Evolutionary conservation across 2,113 vertebrate species (phyloP).

Genomic region (Vireo altiloquus): DNA sequence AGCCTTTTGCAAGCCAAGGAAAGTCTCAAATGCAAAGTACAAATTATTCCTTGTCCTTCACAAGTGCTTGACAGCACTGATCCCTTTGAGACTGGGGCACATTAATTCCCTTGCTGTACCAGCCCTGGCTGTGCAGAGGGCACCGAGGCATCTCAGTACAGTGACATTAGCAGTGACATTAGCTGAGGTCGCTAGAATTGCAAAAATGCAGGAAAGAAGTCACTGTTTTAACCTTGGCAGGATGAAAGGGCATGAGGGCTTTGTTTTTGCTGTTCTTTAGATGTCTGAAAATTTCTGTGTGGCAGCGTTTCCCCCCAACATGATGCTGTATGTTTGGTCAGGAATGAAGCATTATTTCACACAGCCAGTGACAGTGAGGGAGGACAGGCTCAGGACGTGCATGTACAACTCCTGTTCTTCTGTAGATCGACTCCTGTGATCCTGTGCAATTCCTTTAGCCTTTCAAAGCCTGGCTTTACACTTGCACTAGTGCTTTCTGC

Average conservation of each 20-base stretch:
- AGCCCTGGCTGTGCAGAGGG: not conserved
- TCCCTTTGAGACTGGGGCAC: not conserved
- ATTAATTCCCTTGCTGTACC: not conserved
- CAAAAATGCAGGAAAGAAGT: not conserved
- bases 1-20: not conserved
- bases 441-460: not conserved
- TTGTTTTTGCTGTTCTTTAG: not conserved
- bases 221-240: not conserved
- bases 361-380: not conserved
- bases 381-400: not conserved
- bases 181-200: not conserved
- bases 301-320: not conserved
- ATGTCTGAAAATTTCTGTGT: not conserved
- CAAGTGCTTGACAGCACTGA: not conserved
- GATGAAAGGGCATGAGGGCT: not conserved
- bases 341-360: not conserved
- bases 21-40: not conserved
- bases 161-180: not conserved
- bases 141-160: not conserved
- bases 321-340: not conserved
- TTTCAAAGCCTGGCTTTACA: not conserved
- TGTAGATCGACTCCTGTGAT: not conserved
- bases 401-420: not conserved
- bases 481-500: not conserved
- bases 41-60: slow-evolving; percentile 23